Evolutionary conservation across 2,113 vertebrate species (phyloP), one percentile per base, ranked within the genome.

Genomic region (Xiphophorus hellerii): DNA sequence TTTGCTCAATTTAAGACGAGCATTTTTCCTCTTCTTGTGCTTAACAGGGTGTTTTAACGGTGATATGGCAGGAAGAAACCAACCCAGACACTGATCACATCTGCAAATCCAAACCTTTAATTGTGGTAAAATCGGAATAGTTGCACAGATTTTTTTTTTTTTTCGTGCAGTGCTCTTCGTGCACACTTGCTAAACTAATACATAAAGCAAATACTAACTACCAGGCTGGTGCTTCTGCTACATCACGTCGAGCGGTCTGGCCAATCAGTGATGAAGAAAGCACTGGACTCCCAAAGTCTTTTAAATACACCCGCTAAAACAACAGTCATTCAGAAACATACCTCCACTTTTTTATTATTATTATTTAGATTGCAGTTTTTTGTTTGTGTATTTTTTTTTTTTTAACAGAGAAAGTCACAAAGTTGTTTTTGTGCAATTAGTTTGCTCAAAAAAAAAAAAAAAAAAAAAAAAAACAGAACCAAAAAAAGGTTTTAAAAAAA

Each of bases 171-270:
- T 97, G 97, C 96, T 94, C 81, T 83, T 96, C 96, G 96, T 97
- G 97, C 96, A 95, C 95, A 97, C 95, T 96, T 94, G 96, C 96
- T 98, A 97, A 97, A 97, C 97, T 99, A 98, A 96, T 97, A 99
- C 96, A 97, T 93, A 97, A 98, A 97, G 97, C 96, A 97, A 96
- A 96, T 95, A 94, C 95, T 96, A 92, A 89, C 84, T 90, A 91
- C n/a, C 86, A 86, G 89, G 90, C 84, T 4, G 67, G 74, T 66
- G 82, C 74, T 72, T 79, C 79, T 67, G 74, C 29, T 72, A 44
- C 72, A 68, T 69, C 81, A 79, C 77, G 12, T 33, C 4, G 66
- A 44, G 79, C 33, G 62, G 33, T 87, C 82, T 86, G 85, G 80
- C 88, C 90, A 85, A 27, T 88, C 87, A 75, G 77, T 25, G 77